Evolutionary conservation across 2,888 invertebrate species (phyloP).

Genomic region (Ecdyonurus torrentis): DNA sequence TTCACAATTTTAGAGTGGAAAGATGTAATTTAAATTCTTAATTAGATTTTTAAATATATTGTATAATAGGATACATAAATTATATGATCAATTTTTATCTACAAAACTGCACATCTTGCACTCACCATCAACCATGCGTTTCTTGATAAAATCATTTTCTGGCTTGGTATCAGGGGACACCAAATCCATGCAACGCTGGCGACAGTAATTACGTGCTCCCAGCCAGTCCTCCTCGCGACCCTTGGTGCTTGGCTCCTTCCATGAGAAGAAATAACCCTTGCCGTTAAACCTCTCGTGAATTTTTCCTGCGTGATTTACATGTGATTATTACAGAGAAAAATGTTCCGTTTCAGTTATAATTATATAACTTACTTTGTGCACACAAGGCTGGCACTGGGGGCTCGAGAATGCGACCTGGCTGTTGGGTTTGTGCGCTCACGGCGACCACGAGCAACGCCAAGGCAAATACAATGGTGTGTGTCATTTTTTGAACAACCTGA

Average conservation of each 20-base stretch:
- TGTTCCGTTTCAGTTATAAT: not conserved
- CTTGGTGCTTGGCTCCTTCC: conserved; percentile 58
- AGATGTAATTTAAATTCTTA: not conserved
- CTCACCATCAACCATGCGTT: conserved; percentile 58
- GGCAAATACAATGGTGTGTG: too few species aligned
- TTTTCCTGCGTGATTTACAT: conserved; percentile 16
- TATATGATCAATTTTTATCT: not conserved
- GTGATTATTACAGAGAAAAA: not conserved
- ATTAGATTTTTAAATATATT: not conserved
- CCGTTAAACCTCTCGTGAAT: conserved; percentile 31
- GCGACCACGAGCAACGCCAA: not conserved
- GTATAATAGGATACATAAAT: too few species aligned
- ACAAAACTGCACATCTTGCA: conserved; percentile 12
- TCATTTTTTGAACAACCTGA: too few species aligned
- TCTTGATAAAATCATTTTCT: conserved; percentile 77
- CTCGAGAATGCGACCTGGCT: conserved; percentile 52
- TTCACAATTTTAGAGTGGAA: too few species aligned
- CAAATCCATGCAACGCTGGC: conserved; percentile 79
- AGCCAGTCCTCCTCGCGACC: conserved; percentile 72
- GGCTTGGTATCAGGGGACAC: conserved; percentile 70
- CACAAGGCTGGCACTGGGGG: conserved; percentile 60
- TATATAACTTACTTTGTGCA: conserved; percentile 49
- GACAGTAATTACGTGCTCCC: conserved; percentile 67
- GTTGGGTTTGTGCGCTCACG: too few species aligned
- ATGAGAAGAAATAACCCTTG: conserved; percentile 74